Evolutionary conservation across 2,797 vertebrate genomes (phyloP).

Genomic region (Neoniphon sammara): DNA sequence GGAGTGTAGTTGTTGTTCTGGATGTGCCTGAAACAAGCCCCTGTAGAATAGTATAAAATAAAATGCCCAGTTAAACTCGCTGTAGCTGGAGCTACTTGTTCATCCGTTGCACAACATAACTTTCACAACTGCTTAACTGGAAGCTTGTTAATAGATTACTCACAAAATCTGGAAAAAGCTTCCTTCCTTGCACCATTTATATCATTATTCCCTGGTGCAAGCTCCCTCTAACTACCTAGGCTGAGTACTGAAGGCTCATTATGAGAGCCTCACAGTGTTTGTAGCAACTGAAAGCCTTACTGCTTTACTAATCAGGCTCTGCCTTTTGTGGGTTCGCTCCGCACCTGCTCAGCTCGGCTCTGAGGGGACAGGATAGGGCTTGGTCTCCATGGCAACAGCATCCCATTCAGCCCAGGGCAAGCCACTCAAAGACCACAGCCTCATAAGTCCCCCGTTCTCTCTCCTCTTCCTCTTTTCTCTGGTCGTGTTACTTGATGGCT

Average conservation of each 20-base stretch:
- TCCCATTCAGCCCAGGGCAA: constrained; percentile 77
- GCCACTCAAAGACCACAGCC: constrained; percentile 74
- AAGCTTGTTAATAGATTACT: constrained; percentile 33
- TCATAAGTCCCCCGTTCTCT: constrained; percentile 62
- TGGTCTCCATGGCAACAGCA: constrained; percentile 82
- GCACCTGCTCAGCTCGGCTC: constrained; percentile 82
- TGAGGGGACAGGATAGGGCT: constrained; percentile 67
- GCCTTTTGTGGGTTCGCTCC: constrained; percentile 77
- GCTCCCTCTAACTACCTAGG: constrained; percentile 46
- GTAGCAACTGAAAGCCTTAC: constrained; percentile 66
- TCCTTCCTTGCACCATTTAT: constrained; percentile 47
- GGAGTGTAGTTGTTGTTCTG: not conserved
- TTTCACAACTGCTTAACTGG: constrained; percentile 17
- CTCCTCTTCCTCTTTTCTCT: constrained; percentile 55
- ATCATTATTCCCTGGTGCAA: constrained; percentile 34
- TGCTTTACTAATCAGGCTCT: constrained; percentile 82
- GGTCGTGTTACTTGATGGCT: constrained; percentile 50
- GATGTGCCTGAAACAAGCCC: too few species aligned
- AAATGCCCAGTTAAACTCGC: not conserved
- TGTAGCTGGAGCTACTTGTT: not conserved
- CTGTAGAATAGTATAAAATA: not conserved
- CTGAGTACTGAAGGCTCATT: constrained; percentile 71
- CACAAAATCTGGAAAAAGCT: constrained; percentile 31
- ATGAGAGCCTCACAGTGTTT: constrained; percentile 58
- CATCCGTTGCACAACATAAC: constrained; percentile 23